phyloP scores from a whole-genome alignment of 2,888 invertebrate species.

The Caenorhabditis imperialis region DNA sequence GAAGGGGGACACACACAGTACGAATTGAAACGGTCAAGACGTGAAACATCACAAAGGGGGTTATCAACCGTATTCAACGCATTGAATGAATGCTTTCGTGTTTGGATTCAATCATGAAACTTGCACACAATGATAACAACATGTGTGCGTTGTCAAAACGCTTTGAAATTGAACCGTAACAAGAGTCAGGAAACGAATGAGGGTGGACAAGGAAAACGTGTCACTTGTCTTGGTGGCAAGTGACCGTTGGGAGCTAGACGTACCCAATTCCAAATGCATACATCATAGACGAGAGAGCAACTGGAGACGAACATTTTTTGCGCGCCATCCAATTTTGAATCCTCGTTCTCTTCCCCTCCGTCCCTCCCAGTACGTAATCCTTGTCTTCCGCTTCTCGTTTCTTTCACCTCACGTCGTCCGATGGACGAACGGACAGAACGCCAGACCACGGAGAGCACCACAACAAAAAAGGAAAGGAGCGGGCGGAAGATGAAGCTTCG shows the following conservation, averaged over 20 bases:
- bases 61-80: slow-evolving; percentile 32
- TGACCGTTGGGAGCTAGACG: slow-evolving; percentile 7
- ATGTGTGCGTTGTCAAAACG: slow-evolving; percentile 7
- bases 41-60: slow-evolving; percentile 22
- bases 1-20: slow-evolving; percentile 33
- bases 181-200: too few relatives aligned
- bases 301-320: slow-evolving; percentile 16
- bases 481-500: slow-evolving; percentile 30
- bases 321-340: slow-evolving; percentile 38
- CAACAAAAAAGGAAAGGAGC: slow-evolving; percentile 45
- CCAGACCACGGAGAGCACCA: slow-evolving; percentile 24
- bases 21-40: slow-evolving; percentile 45
- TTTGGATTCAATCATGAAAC: slow-evolving; percentile 42
- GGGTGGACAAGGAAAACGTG: too few relatives aligned
- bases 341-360: slow-evolving; percentile 6
- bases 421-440: slow-evolving; percentile 10
- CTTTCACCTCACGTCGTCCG: slow-evolving; percentile 36
- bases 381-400: slow-evolving; percentile 35
- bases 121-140: slow-evolving; percentile 32
- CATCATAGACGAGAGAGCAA: slow-evolving; percentile 33
- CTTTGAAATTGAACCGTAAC: too few relatives aligned
- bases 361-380: slow-evolving; percentile 17
- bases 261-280: slow-evolving; percentile 41
- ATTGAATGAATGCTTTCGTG: slow-evolving; percentile 35
- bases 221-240: too few relatives aligned